Base-by-base conservation (phyloP, 2,797 vertebrate species). In the Pempheris klunzingeri region DNA sequence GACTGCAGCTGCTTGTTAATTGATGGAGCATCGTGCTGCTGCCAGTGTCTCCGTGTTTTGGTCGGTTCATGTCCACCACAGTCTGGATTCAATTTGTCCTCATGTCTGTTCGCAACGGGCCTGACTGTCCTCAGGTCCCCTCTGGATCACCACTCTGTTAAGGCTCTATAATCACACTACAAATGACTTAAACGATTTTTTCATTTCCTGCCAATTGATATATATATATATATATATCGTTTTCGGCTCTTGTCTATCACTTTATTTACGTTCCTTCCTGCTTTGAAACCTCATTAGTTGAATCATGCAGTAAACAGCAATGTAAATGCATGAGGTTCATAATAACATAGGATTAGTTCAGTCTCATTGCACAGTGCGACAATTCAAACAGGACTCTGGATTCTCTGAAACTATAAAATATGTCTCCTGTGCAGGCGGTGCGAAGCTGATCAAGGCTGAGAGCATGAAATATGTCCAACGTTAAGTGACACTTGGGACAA, bases 391-490 rank as follows among this genome's bases (percentile, higher is more conserved):
- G 63, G 70, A 65, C 81, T 77, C 78, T 39, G 80, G 75, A 68
- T 74, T 10, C 74, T 81, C 58, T 15, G 55, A 11, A 38, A 47
- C 67, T 64, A 53, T 71, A 71, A 86, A 82, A 80, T n/a, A 24
- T 8, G 70, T 58, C 64, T 82, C 64, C 46, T 3, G 36, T 22
- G 67, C 69, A 14, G 44, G 60, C 60, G 39, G 55, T 41, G 71
- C 78, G 66, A 5, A 69, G 86, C 83, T 61, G 87, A 83, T 86
- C 76, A 70, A 82, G 85, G 74, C 83, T 50, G 39, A 62, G 68
- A 80, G 74, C 63, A 74, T 81, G 84, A 89, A 87, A 81, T 64
- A 89, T 77, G 85, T 86, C 87, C 85, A 83, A 85, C 86, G 68
- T 81, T 63, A 81, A 78, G 63, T 70, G 81, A 83, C 86, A 74